Base-by-base conservation (phyloP, 2,888 invertebrate genomes). In the Netelia virgata region DNA sequence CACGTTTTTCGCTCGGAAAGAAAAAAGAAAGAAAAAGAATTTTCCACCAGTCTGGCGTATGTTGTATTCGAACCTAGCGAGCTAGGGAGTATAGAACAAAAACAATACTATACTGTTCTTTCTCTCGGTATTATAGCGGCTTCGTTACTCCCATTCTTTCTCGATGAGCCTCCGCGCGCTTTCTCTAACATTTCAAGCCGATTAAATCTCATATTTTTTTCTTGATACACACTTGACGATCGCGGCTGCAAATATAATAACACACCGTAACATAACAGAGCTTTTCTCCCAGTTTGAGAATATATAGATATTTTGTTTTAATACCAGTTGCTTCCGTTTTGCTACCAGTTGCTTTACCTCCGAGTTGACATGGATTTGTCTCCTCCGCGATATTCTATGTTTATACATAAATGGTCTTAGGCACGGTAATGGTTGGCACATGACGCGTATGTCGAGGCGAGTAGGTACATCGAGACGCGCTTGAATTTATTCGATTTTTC, bases 281-380 rank as follows among this genome's bases (percentile, higher is more conserved):
- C 9, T 20, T 20, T 69, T 77, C 81, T 77, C 74, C 59, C 77
- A 59, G 64, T 78, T 69, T 74, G 59, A 57, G 18, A 18, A 18
- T 57, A 10, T 57, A 16, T 57, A 16, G 57, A 41, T 41, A 80
- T 84, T 72, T 80, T 76, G 69, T 81, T 59, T 81, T 43, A 75
- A 50, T 74, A 84, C 84, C 81, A 84, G 84, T 84, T 84, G 84
- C 84, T 81, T 74, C 69, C 84, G 81, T 81, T 74, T 50, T 16
- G 70, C 84, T 78, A 84, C 84, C 81, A 82, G 81, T 84, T 84
- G 84, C 84, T 84, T 64, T 84, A 47, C 68, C 73, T 74, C 61
- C 59, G 41, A 53, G 47, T 64, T 64, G 72, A 64, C 66, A 59
- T 55, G 81, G 78, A 73, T 81, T 84, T 84, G 74, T 78, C 84